Evolutionary conservation across 2,888 invertebrate species (phyloP).

Genomic region (Argyra leucocephala): DNA sequence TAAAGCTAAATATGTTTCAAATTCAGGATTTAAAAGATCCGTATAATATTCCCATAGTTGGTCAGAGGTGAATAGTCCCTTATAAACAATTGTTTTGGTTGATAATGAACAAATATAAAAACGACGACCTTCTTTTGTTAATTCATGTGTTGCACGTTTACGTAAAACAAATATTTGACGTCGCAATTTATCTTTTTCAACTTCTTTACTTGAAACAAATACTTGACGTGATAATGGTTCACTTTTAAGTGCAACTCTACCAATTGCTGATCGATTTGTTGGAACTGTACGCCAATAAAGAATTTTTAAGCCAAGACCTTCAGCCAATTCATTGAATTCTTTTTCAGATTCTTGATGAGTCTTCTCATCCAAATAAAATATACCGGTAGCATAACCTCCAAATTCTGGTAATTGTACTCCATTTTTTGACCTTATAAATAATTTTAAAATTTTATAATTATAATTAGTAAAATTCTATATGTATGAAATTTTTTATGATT

Average conservation of each 20-base stretch:
- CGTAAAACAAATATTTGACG: slow-evolving; percentile 81
- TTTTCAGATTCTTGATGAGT: slow-evolving; percentile 71
- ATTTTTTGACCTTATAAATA: slow-evolving; percentile 56
- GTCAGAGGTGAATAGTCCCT: slow-evolving; percentile 92
- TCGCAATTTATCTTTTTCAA: slow-evolving; percentile 40
- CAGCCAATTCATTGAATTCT: slow-evolving; percentile 71
- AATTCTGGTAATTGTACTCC: slow-evolving; percentile 74
- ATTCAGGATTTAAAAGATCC: slow-evolving; percentile 62
- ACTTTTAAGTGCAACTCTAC: slow-evolving; percentile 82
- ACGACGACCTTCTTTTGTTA: slow-evolving; percentile 74
- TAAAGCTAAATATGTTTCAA: slow-evolving; percentile 88
- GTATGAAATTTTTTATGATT: too few relatives aligned
- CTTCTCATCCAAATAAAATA: slow-evolving; percentile 82
- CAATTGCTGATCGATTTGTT: slow-evolving; percentile 75
- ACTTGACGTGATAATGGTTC: slow-evolving; percentile 97
- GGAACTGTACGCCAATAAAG: slow-evolving; percentile 93
- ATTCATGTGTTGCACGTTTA: slow-evolving; percentile 83
- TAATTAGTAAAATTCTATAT: too few relatives aligned
- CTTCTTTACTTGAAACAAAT: slow-evolving; percentile 57
- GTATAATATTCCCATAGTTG: slow-evolving; percentile 74
- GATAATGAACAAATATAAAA: slow-evolving; percentile 97
- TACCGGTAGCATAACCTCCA: slow-evolving; percentile 92
- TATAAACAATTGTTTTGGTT: slow-evolving; percentile 84
- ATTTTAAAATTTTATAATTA: too few relatives aligned
- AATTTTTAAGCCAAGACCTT: slow-evolving; percentile 69